A percentile compares a stretch with the other conserved stretches of the same genome.
Evolutionary conservation across 2,888 invertebrate species (phyloP).

Genomic region (Leucania comma): DNA sequence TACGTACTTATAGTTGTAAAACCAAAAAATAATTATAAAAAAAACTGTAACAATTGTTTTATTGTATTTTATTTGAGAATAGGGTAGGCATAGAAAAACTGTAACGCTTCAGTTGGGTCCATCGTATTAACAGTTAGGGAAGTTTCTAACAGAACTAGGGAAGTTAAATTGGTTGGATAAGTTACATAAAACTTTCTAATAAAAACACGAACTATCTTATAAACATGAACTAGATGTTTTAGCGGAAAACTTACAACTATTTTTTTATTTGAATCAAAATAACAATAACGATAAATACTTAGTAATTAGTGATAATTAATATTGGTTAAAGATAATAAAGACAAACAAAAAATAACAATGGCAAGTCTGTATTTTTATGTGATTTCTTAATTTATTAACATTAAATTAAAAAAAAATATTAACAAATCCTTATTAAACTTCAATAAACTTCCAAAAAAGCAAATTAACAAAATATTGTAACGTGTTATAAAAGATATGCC

Average conservation of each 20-base stretch:
- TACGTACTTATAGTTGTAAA: no score
- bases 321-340: no score
- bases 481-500: background rate
- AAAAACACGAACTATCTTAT: constrained; percentile 2
- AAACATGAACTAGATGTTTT: background rate
- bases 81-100: background rate
- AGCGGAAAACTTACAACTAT: background rate
- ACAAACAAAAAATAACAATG: no score
- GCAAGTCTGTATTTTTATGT: no score
- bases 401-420: no score
- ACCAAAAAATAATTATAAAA: no score
- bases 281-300: background rate
- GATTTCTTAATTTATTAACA: no score
- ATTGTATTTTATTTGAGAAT: background rate
- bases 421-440: no score
- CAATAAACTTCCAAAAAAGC: background rate
- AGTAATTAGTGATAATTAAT: background rate
- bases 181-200: constrained; percentile 8
- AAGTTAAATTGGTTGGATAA: constrained; percentile 10
- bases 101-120: background rate
- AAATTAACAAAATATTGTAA: background rate
- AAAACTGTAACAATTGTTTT: background rate
- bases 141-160: background rate
- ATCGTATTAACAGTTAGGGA: background rate
- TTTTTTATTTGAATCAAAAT: background rate